Evolutionary conservation across 2,888 invertebrate genomes (phyloP).

Genomic region (Panopea generosa): DNA sequence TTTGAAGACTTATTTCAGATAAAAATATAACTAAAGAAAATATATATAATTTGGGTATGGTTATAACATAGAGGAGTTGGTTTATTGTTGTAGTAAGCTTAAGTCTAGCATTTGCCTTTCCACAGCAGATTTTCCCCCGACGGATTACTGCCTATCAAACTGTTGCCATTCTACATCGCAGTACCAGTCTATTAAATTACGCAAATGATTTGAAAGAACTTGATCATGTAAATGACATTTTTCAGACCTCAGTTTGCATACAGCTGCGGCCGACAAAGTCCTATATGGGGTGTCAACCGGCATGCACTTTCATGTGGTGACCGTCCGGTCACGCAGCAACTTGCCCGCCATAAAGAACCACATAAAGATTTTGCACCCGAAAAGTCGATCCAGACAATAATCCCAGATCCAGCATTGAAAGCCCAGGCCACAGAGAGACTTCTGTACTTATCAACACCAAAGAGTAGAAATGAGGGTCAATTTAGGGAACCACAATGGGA

Average conservation of each 20-base stretch:
- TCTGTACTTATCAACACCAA: constrained; percentile 73
- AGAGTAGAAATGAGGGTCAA: constrained; percentile 74
- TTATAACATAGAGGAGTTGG: too few relatives aligned
- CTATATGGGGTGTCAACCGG: constrained; percentile 65
- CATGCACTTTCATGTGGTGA: constrained; percentile 61
- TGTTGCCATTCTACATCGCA: too few relatives aligned
- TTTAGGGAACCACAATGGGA: constrained; percentile 79
- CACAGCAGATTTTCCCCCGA: too few relatives aligned
- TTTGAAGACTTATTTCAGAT: too few relatives aligned
- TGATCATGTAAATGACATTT: too few relatives aligned
- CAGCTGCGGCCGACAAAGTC: constrained; percentile 71
- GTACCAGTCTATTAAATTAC: too few relatives aligned
- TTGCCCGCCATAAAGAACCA: constrained; percentile 64
- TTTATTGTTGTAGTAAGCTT: too few relatives aligned
- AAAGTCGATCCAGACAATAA: constrained; percentile 70
- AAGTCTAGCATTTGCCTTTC: too few relatives aligned
- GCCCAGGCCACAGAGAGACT: constrained; percentile 69
- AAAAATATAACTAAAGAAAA: too few relatives aligned
- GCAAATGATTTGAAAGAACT: too few relatives aligned
- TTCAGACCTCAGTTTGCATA: constrained; percentile 70
- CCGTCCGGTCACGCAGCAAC: constrained; percentile 55
- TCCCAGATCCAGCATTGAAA: constrained; percentile 67
- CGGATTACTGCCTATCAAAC: too few relatives aligned
- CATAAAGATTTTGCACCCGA: constrained; percentile 69
- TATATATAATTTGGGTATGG: too few relatives aligned